Evolutionary conservation across 2,113 vertebrate species (phyloP).

Genomic region (Gambusia holbrooki): DNA sequence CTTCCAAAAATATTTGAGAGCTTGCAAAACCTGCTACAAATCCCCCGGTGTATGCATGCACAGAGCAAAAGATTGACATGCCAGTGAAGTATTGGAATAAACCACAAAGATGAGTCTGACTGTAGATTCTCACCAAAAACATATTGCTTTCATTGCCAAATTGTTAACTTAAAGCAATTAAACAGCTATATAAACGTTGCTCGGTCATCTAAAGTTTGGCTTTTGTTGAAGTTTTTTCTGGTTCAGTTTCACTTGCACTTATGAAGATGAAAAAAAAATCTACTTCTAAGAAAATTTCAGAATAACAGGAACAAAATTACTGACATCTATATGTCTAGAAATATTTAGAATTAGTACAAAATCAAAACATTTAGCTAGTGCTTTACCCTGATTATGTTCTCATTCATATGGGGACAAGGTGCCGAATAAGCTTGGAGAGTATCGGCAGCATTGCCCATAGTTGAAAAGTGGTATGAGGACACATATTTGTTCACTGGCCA

Average conservation of each 20-base stretch:
- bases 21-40: constrained; percentile 50
- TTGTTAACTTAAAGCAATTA: neutral
- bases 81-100: constrained; percentile 32
- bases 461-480: constrained; percentile 47
- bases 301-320: too few species aligned
- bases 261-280: too few species aligned
- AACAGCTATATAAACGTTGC: neutral
- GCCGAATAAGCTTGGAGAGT: constrained; percentile 36
- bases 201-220: neutral
- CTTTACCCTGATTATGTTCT: constrained; percentile 35
- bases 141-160: constrained; percentile 26
- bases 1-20: constrained; percentile 43
- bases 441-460: constrained; percentile 17
- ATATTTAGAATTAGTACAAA: neutral
- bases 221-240: neutral
- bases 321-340: too few species aligned
- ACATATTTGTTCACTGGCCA: constrained; percentile 49
- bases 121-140: constrained; percentile 17
- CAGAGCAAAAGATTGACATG: constrained; percentile 54
- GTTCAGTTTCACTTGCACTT: too few species aligned
- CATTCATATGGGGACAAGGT: constrained; percentile 23
- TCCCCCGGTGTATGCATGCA: constrained; percentile 4
- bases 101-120: constrained; percentile 24
- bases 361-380: constrained; percentile 21
- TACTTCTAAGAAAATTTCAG: too few species aligned